Base-by-base conservation (phyloP, 2,888 invertebrate genomes). In the Thecophora atra region DNA sequence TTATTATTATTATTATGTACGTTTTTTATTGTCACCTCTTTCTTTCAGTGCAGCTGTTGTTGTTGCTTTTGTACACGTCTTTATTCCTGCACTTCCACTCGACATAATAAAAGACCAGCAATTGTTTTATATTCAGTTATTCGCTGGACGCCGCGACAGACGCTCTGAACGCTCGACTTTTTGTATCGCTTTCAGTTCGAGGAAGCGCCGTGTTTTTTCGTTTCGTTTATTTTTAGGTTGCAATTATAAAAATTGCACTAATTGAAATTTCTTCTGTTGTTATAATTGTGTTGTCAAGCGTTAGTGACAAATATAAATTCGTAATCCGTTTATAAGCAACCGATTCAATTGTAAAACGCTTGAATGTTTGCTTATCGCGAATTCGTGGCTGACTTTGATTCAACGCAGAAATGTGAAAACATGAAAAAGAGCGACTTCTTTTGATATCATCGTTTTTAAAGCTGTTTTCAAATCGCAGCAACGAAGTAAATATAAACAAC, bases 91-190 rank as follows among this genome's bases (percentile, higher is more conserved):
- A 64, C n/a, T 26, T 37, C 19, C 19, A 42, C 63, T 42, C 19
- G 42, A 63, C 63, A 63, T 44, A 64, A 64, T 47, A 19, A 64
- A 64, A 64, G n/a, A 15, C 47, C 6, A 47, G 17, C 47, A 64
- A 47, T 17, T 26, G 17, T 24, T 44, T 64, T 24, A 26, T 26
- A 47, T 26, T 64, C 64, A 64, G 64, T 64, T 64, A 21, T 47
- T 21, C 17, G 44, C 26, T 47, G 47, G 21, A 24, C 47, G 15
- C 47, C 64, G 44, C 21, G 26, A 47, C n/a, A 47, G 26, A 64
- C 47, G 64, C 24, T 44, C 17, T 17, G 19, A 17, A n/a, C 60
- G 26, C 13, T 60, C 30, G n/a, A 8, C 19, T 56, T 56, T 7
- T 56, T 26, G 11, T 26, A 5, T 56, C n/a, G n/a, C n/a, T n/a